Percentiles rank a stretch among this genome's conserved stretches.
These are phyloP conservation scores for Colossoma macropomum DNA, from an alignment of 2,113 vertebrate genomes.

Conservation along the genomic window DNA sequence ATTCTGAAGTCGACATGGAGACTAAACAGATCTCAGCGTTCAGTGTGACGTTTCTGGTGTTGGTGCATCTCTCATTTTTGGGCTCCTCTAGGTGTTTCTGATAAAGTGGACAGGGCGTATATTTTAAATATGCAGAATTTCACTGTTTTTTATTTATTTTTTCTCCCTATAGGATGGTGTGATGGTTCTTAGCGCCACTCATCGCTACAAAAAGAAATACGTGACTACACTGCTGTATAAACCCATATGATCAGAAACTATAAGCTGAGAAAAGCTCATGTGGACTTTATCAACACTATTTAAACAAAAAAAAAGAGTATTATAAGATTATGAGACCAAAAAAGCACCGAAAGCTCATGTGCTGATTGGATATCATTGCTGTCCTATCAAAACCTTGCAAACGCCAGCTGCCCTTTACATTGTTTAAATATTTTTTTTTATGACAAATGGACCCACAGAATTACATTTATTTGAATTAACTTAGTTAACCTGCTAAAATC, in stretches of 20 bases:
- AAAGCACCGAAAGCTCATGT: neutral
- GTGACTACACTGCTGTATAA: constrained; percentile 98
- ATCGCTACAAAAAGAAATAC: constrained; percentile 97
- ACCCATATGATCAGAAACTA: constrained; percentile 81
- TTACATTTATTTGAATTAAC: too few relatives aligned
- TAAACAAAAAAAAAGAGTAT: neutral
- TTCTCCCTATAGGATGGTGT: constrained; percentile 87
- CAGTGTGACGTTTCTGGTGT: too few relatives aligned
- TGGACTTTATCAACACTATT: neutral
- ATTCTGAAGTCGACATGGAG: too few relatives aligned
- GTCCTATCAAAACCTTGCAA: neutral
- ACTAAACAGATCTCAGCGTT: too few relatives aligned
- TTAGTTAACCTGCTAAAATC: too few relatives aligned
- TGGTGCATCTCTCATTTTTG: too few relatives aligned
- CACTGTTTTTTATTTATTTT: neutral
- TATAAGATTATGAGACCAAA: neutral
- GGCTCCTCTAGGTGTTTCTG: neutral
- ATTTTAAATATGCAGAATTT: neutral
- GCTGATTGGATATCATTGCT: neutral
- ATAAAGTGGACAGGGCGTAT: neutral
- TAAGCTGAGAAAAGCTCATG: neutral
- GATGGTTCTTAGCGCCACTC: constrained; percentile 97
- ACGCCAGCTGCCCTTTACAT: neutral
- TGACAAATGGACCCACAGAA: neutral
- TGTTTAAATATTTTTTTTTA: neutral